Evolutionary conservation across 1,140 invertebrate genomes (phyloP), one percentile per base, ranked within the genome.

Genomic region (Spodoptera frugiperda): DNA sequence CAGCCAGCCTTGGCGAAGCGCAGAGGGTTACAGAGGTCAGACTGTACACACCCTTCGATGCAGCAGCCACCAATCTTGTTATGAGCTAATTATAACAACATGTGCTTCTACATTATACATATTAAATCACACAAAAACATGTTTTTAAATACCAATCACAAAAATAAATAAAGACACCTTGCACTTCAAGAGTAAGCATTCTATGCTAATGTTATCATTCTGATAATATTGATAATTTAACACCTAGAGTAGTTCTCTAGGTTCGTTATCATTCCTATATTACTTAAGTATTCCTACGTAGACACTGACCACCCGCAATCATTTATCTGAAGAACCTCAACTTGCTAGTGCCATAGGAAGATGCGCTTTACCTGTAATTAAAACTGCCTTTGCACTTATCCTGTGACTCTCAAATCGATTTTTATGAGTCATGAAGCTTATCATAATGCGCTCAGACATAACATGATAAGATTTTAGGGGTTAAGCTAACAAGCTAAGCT

Each of bases 11-110:
- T 55, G 68, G 15, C 68, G 48, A 71, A n/a, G 49, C 25, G 25
- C 51, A 17, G 33, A 65, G 53, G 68, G 51, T 55, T 71, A 71
- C 49, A 4, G 15, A 71, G 33, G 68, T 71, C 68, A 71, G 39
- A 71, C 53, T 54, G 53, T 19, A 71, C 68, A 71, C 68, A 71
- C 68, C 68, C 59, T 55, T 17, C 11, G 51, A 11, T 44, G 12
- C 19, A 48, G 12, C n/a, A 44, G 39, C 21, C 39, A 46, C 15
- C 59, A 48, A 39, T 39, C n/a, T 61, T 17, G 14, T 65, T 10
- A 46, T 63, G 15, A 21, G 48, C 15, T 21, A n/a, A 39, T 33
- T 4, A 55, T 55, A 55, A 15, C 53, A 55, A 19, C 53, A 55
- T 19, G 2, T 21, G n/a, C 8, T 39, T 25, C 25, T 25, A 1